Evolutionary conservation across 2,113 vertebrate genomes (phyloP).

Genomic region (Petroica traversi): DNA sequence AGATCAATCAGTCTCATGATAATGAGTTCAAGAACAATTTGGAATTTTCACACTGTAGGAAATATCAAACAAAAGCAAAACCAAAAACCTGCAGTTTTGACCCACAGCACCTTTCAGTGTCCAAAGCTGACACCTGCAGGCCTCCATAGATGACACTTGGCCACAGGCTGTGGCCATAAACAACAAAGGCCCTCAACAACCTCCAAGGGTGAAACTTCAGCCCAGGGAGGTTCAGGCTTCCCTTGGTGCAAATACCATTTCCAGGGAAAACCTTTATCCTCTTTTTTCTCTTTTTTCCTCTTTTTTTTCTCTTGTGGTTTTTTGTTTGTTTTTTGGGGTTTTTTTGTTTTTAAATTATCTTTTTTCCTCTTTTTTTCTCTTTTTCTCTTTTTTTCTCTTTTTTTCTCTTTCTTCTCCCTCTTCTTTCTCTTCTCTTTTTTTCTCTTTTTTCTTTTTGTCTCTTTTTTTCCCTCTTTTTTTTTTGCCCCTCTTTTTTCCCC

Average conservation of each 20-base stretch:
- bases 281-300: neutral
- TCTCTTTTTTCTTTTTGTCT: rapidly evolving
- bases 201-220: neutral
- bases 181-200: neutral
- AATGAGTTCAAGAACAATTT: neutral
- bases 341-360: too few species aligned
- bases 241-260: neutral
- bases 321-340: too few species aligned
- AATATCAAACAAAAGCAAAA: neutral
- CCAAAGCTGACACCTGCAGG: neutral
- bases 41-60: neutral
- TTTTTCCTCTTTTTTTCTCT: neutral
- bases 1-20: neutral
- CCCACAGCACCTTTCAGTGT: neutral
- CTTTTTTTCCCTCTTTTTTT: neutral
- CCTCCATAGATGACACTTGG: neutral
- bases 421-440: too few species aligned
- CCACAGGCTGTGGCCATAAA: neutral
- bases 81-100: neutral
- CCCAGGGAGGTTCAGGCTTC: rapidly evolving
- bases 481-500: too few species aligned
- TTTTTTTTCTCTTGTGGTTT: rapidly evolving
- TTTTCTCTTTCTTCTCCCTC: too few species aligned
- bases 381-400: too few species aligned
- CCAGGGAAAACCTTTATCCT: neutral